Base-by-base conservation (phyloP, 2,888 invertebrate genomes). In the Chymomyza amoena region DNA sequence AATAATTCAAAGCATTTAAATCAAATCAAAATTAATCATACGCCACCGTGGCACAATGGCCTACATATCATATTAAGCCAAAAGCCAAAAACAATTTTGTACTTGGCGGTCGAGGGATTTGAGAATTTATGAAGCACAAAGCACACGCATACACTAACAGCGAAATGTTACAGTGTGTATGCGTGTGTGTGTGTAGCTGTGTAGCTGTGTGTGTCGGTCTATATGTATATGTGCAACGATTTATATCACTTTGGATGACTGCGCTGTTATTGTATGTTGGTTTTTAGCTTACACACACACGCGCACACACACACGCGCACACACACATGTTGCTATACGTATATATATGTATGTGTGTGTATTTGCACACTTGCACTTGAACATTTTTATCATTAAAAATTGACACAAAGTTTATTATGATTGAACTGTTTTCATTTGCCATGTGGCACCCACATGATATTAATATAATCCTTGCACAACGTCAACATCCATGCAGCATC, bases 351-450 rank as follows among this genome's bases (percentile, higher is more conserved):
- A 13, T 45, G 39, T 45, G 39, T 45, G 13, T 13, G 39, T 15
- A 7, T 45, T 3, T 10, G 13, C 13, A 45, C 39, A 45, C 39
- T 13, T 45, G 39, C 39, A 13, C 39, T 45, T 13, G 39, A 45
- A 45, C 39, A 45, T 59, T 59, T 32, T 25, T 59, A 71, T 75
- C 77, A 77, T 87, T 81, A 74, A 82, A 84, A 84, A 80, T 79
- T 67, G 70, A 80, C 81, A 78, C 66, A 45, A 70, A 80, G 77
- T 78, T 87, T 87, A 87, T 87, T 84, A 86, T 86, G 87, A 84
- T 84, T 84, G 82, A 84, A 80, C 87, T 84, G 82, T 77, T 84
- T 74, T 71, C 80, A 82, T 78, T 82, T 84, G 80, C 77, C 80
- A 80, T 80, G 75, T 78, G 78, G 80, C 80, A 78, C 75, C 72